Evolutionary conservation across 2,888 invertebrate species (phyloP).

Genomic region (Eurytoma adleriae): DNA sequence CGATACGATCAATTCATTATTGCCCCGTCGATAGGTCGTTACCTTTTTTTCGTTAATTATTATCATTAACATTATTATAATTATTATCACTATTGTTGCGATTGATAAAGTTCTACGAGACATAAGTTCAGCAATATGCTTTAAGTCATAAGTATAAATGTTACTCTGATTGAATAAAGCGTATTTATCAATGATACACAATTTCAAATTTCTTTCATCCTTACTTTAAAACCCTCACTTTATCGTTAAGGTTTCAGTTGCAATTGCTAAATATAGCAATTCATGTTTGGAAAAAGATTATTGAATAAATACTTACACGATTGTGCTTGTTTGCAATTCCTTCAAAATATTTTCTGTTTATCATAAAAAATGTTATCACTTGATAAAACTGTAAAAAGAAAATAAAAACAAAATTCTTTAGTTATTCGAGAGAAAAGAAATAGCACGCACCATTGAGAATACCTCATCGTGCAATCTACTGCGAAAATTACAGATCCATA

Average conservation of each 20-base stretch:
- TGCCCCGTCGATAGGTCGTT: constrained; percentile 31
- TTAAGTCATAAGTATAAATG: constrained; percentile 75
- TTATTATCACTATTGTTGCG: constrained; percentile 70
- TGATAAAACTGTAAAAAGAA: constrained; percentile 29
- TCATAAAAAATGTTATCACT: not conserved
- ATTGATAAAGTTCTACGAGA: constrained; percentile 74
- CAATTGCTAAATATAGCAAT: too few species aligned
- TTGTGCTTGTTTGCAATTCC: not conserved
- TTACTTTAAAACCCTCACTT: not conserved
- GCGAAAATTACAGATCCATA: too few species aligned
- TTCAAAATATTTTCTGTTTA: constrained; percentile 11
- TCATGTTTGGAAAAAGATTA: too few species aligned
- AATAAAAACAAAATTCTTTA: constrained; percentile 11
- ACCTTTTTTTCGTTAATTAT: constrained; percentile 49
- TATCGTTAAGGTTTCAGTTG: not conserved
- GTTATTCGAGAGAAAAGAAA: too few species aligned
- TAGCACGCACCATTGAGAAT: too few species aligned
- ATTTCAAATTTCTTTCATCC: constrained; percentile 38
- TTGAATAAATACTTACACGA: not conserved
- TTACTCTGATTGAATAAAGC: constrained; percentile 76
- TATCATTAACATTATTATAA: constrained; percentile 58
- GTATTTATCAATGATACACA: constrained; percentile 74
- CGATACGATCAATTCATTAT: constrained; percentile 42
- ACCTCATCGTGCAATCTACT: too few species aligned
- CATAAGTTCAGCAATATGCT: constrained; percentile 74